Base-by-base conservation (phyloP, 2,888 invertebrate species). In the Tenodera sinensis region DNA sequence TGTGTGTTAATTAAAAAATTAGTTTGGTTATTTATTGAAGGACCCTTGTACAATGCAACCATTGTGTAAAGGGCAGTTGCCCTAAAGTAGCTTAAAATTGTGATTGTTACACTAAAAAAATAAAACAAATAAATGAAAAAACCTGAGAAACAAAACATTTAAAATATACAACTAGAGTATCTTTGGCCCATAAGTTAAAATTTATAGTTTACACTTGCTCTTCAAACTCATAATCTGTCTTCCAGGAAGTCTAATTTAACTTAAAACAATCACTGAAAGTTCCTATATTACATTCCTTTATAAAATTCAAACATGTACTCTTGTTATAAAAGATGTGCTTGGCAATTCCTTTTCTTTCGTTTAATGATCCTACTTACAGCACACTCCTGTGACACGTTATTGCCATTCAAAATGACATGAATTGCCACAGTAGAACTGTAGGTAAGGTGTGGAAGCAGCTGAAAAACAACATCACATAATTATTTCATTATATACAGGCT, bases 371-470 rank as follows among this genome's bases (percentile, higher is more conserved):
- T 71, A 71, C 3, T 71, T 71, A 71, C 6, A 71, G 20, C 4
- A 20, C 54, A 71, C 20, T 3, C 30, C 30, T 71, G 8, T 71
- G 47, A 0, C 7, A 85, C 28, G 28, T 54, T 54, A 0, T 54
- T 12, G 3, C 97, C 97, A 92, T 97, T 98, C 93, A 96, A 96
- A 0, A 98, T 96, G 2, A 97, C 95, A 91, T 97, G 96, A 0
- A 98, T 95, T 88, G 95, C 96, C 92, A 96, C 95, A 42, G 95
- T 95, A 0, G 95, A 93, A 84, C 96, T 95, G 93, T 96, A 98
- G 14, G 95, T 94, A 90, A 98, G 93, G 91, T 96, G 95, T 2
- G 96, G 95, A 28, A 98, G 93, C 12, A 98, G 93, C 97, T 97
- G 94, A 83, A 95, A 95, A 91, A 90, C 84, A 89, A 88, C 88